Conservation (phyloP, 1,140 invertebrate genomes). For the Pentalonia nigronervosa region DNA sequence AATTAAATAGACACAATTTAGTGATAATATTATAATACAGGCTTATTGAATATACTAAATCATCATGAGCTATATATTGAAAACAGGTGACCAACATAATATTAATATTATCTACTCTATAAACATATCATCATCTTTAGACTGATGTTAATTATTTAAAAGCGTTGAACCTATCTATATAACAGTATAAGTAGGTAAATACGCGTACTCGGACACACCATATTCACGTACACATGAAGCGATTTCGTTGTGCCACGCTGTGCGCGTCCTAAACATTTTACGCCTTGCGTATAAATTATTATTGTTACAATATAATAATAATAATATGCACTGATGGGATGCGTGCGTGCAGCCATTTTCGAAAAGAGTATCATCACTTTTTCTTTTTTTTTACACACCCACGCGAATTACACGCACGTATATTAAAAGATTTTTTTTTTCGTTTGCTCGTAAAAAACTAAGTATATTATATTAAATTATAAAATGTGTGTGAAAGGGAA, state of each 20-base stretch:
- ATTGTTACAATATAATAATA: background rate
- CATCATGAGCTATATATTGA: too few species aligned
- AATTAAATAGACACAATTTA: too few species aligned
- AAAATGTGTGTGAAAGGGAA: constrained; percentile 43
- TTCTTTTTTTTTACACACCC: constrained; percentile 15
- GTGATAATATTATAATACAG: too few species aligned
- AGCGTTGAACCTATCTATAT: background rate
- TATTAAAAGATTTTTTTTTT: background rate
- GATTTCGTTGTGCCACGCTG: background rate
- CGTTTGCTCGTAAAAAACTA: background rate
- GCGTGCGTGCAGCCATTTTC: background rate
- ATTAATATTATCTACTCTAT: too few species aligned
- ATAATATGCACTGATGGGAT: background rate
- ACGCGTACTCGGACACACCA: background rate
- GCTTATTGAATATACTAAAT: too few species aligned
- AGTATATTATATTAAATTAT: background rate
- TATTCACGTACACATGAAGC: background rate
- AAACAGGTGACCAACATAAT: too few species aligned
- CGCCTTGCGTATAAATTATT: background rate
- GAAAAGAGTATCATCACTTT: constrained; percentile 29
- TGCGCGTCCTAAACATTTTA: background rate
- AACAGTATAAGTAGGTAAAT: background rate
- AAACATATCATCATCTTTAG: background rate
- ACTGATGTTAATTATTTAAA: background rate
- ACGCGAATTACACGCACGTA: constrained; percentile 14